Percentiles rank a stretch among this genome's conserved stretches.
Conservation (phyloP, 2,888 invertebrate species). For the Onthophagus sagittarius region DNA sequence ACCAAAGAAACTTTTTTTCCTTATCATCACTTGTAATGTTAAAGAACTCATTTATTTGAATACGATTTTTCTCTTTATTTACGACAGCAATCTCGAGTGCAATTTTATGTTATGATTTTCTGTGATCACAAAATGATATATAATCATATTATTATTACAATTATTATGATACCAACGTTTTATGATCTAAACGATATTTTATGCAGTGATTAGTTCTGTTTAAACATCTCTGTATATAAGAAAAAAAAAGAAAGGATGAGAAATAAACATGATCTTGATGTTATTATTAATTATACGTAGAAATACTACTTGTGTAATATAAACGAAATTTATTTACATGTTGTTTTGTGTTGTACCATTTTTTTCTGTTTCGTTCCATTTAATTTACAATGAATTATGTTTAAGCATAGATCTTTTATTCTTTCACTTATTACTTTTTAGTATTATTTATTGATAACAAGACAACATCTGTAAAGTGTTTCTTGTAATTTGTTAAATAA, state of each 20-base stretch:
- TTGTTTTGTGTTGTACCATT: background rate
- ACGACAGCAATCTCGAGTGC: background rate
- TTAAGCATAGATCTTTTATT: background rate
- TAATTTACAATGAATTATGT: background rate
- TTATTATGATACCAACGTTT: too few species aligned
- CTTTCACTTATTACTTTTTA: background rate
- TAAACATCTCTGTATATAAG: constrained; percentile 4
- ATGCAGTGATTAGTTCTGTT: constrained; percentile 5
- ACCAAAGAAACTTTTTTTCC: background rate
- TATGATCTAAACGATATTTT: constrained; percentile 26
- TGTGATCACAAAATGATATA: too few species aligned
- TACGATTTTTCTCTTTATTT: background rate
- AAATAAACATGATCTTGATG: constrained; percentile 29
- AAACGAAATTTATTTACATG: background rate
- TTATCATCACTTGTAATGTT: background rate
- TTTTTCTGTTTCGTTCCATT: background rate
- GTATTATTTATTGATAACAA: background rate
- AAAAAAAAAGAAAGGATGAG: constrained; percentile 22
- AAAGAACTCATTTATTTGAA: background rate
- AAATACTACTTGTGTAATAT: constrained; percentile 3
- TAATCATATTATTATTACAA: too few species aligned
- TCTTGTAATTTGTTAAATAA: background rate
- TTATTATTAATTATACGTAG: background rate
- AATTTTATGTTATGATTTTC: too few species aligned
- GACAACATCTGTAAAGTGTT: background rate